phyloP scores from a whole-genome alignment of 2,113 vertebrate genomes.

The Cephalopterus ornatus region DNA sequence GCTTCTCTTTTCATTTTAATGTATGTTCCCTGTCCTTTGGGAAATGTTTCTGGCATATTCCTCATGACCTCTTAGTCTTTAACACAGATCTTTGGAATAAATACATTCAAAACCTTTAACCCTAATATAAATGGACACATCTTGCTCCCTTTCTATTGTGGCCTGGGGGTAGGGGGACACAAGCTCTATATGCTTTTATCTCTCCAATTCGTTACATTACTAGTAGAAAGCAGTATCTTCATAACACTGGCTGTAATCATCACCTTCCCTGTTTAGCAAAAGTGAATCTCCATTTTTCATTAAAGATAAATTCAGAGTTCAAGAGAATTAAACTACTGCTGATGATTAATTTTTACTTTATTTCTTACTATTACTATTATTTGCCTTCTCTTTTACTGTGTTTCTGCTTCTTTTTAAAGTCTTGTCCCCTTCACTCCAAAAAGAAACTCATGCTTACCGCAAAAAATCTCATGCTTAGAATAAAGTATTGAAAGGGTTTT shows the following conservation, averaged over 20 bases:
- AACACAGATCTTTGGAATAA: slow-evolving; percentile 45
- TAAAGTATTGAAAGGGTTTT: neutral
- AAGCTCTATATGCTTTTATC: neutral
- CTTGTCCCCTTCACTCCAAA: rapidly evolving
- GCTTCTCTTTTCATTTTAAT: slow-evolving; percentile 60
- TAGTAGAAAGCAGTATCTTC: neutral
- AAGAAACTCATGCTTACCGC: neutral
- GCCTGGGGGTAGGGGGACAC: neutral
- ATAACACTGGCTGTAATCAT: neutral
- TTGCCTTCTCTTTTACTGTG: rapidly evolving
- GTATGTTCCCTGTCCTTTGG: slow-evolving; percentile 34
- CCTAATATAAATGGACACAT: neutral
- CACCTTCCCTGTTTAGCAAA: neutral
- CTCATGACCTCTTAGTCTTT: slow-evolving; percentile 42
- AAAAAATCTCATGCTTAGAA: neutral
- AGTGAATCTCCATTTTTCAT: neutral
- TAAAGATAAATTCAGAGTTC: neutral
- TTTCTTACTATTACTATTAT: neutral
- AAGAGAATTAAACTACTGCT: neutral
- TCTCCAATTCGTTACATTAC: neutral
- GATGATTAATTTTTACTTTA: neutral
- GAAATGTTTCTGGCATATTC: slow-evolving; percentile 32
- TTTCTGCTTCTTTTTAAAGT: neutral
- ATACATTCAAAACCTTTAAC: slow-evolving; percentile 35
- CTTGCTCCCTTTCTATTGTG: neutral